phyloP scores from a whole-genome alignment of 1,140 invertebrate species.

The Lepidurus packardi region DNA sequence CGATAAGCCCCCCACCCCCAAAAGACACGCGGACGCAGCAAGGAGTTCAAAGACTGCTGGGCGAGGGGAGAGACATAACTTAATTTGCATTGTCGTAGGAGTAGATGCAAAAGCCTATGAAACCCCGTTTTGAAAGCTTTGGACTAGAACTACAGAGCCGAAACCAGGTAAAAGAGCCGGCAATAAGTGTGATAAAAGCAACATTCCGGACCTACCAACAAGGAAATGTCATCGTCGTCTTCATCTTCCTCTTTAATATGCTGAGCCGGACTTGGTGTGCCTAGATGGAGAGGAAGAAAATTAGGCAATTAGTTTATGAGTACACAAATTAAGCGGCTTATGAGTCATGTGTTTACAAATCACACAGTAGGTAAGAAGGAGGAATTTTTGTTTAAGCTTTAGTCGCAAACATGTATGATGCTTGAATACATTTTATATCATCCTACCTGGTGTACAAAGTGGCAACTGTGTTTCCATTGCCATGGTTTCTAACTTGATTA shows the following conservation, averaged over 20 bases:
- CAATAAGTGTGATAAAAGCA: neutral
- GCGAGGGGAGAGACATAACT: neutral
- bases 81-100: neutral
- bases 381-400: neutral
- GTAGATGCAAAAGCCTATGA: neutral
- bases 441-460: neutral
- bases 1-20: neutral
- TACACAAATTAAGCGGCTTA: neutral
- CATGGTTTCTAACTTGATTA: neutral
- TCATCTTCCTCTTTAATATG: neutral
- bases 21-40: neutral
- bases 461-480: neutral
- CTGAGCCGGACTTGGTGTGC: neutral
- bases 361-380: neutral
- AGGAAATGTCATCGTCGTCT: constrained; percentile 3
- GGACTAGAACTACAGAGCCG: neutral
- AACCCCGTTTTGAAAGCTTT: neutral
- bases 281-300: neutral
- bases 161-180: neutral
- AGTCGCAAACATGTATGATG: neutral
- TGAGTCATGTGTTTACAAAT: neutral
- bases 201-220: neutral
- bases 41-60: neutral
- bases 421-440: neutral
- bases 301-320: neutral